Evolutionary conservation across 1,140 invertebrate species (phyloP).

Genomic region (Nixonia krombeini): DNA sequence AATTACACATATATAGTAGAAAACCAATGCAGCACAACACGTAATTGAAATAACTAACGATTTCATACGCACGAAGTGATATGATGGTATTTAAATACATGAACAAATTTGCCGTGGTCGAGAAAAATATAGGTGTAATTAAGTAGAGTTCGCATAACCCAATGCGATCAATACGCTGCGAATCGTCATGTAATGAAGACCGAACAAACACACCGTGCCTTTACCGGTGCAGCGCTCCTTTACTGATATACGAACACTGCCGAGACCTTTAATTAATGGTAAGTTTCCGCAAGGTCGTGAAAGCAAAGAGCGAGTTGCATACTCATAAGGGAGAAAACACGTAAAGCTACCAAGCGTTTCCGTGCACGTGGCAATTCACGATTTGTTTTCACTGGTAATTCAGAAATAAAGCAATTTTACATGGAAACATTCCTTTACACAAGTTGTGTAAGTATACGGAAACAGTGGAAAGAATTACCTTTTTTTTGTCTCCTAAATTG

Average conservation of each 20-base stretch:
- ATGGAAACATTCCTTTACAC: no score
- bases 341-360: neutral
- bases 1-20: no score
- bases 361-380: neutral
- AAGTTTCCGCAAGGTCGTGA: slow-evolving; percentile 28
- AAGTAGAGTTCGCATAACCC: slow-evolving; percentile 38
- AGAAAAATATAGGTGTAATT: slow-evolving; percentile 20
- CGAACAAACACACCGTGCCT: slow-evolving; percentile 54
- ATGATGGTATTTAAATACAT: no score
- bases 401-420: no score
- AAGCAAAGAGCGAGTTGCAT: slow-evolving; percentile 8
- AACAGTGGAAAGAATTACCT: no score
- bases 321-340: neutral
- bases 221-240: slow-evolving; percentile 21
- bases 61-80: no score
- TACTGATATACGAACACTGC: slow-evolving; percentile 13
- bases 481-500: no score
- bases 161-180: slow-evolving; percentile 46
- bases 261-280: slow-evolving; percentile 26
- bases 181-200: slow-evolving; percentile 47
- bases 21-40: no score
- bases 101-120: neutral
- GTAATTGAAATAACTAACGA: no score
- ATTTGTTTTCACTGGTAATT: no score
- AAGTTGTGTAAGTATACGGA: no score